Evolutionary conservation across 2,797 vertebrate species (phyloP).

Genomic region (Diplodus puntazzo): DNA sequence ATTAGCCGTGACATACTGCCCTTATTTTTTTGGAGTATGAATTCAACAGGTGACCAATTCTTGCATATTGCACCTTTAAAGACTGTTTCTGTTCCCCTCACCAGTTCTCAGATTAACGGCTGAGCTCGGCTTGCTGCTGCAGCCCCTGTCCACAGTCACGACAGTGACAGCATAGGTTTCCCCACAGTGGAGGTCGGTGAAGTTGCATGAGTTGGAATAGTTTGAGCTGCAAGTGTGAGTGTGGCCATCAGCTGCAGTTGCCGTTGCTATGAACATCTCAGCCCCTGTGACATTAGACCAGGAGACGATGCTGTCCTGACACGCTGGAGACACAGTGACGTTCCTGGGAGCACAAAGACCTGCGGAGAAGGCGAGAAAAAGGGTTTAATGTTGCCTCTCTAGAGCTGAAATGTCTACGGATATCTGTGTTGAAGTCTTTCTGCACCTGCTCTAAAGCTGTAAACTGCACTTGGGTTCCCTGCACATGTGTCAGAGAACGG

Average conservation of each 20-base stretch:
- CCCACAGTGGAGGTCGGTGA: conserved; percentile 78
- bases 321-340: conserved; percentile 64
- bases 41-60: no score
- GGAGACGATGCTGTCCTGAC: conserved; percentile 69
- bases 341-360: conserved; percentile 80
- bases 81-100: conserved; percentile 37
- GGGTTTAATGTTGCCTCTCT: not conserved
- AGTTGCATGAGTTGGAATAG: conserved; percentile 67
- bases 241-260: conserved; percentile 65
- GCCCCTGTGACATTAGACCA: conserved; percentile 71
- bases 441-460: conserved; percentile 79
- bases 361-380: conserved; percentile 41
- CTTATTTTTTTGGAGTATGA: no score
- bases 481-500: conserved; percentile 75
- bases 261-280: conserved; percentile 70
- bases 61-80: not conserved
- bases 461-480: conserved; percentile 62
- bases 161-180: conserved; percentile 72
- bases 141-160: conserved; percentile 70
- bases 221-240: conserved; percentile 72
- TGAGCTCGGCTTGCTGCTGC: conserved; percentile 66
- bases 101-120: conserved; percentile 67
- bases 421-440: not conserved
- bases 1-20: no score
- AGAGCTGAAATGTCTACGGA: not conserved